A percentile compares a stretch with the other conserved stretches of the same genome.
These are phyloP conservation scores for Rhinoraja longicauda DNA, from an alignment of 2,797 vertebrate species.

Conservation along the genomic window DNA sequence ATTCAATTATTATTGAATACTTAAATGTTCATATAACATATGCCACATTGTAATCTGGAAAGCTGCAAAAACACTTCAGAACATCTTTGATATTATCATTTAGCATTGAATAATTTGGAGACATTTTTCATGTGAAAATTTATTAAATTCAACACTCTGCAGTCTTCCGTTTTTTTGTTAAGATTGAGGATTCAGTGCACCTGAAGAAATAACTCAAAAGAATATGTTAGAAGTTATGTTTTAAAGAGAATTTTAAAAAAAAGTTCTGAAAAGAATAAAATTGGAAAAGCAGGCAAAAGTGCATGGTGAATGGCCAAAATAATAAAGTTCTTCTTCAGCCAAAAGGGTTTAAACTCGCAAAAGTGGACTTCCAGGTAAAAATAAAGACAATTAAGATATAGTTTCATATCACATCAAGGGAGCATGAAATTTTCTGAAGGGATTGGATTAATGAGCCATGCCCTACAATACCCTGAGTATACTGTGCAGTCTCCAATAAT, in stretches of 20 bases:
- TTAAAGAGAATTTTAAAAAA: background rate
- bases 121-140: background rate
- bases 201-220: background rate
- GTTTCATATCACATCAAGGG: background rate
- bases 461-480: no score
- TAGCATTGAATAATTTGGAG: background rate
- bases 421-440: background rate
- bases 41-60: background rate
- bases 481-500: background rate
- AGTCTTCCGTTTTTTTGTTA: background rate
- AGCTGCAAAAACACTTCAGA: background rate
- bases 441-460: background rate
- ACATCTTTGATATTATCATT: background rate
- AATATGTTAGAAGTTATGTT: no score
- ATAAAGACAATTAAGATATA: background rate
- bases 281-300: background rate
- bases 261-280: background rate
- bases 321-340: background rate
- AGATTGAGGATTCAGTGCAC: background rate
- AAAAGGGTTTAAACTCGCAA: background rate
- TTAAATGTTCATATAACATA: background rate
- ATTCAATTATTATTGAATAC: background rate
- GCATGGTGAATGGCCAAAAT: background rate
- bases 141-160: background rate
- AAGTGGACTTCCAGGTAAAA: background rate